Evolutionary conservation across 2,888 invertebrate species (phyloP), one percentile per base, ranked within the genome.

Genomic region (Napeogenes sylphis): DNA sequence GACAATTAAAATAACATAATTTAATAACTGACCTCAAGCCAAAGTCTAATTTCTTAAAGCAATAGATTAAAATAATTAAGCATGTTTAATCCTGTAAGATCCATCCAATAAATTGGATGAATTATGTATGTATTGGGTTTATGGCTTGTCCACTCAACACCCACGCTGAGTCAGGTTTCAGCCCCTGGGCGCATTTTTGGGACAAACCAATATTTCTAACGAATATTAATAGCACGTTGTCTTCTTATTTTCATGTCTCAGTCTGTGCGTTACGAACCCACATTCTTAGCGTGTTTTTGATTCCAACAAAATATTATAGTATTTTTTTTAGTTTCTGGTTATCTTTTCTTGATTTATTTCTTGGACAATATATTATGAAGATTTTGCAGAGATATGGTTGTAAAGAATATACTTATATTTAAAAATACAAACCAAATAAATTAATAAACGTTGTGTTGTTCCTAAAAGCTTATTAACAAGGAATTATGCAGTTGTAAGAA

Each of bases 161-260:
- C 89, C 84, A 88, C 90, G 80, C 79, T 65, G 77, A 77, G 80
- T 86, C 86, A 79, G 74, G 80, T 85, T 85, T 83, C 89, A 87
- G 89, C 89, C 90, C 82, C 86, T 78, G 85, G 90, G 87, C 87
- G 78, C 84, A 85, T 86, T 84, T 89, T 90, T 86, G 87, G 87
- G 87, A 89, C 88, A 90, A 89, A 87, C 89, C 87, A 87, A 89
- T 90, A 89, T 85, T 84, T 89, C 87, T 87, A 90, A 89, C 87
- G 86, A 90, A 87, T 90, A 90, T 90, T 90, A 90, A 89, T 89
- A 82, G 85, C 80, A 70, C 72, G 72, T 85, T 87, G 84, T 87
- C 81, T 82, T 85, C 81, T 84, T 84, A 78, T 87, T 85, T 77
- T 71, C 66, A 71, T 76, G 70, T 81, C 81, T 79, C 80, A 82